Evolutionary conservation across 2,113 vertebrate species (phyloP).

Genomic region (Typhlomys cinereus): DNA sequence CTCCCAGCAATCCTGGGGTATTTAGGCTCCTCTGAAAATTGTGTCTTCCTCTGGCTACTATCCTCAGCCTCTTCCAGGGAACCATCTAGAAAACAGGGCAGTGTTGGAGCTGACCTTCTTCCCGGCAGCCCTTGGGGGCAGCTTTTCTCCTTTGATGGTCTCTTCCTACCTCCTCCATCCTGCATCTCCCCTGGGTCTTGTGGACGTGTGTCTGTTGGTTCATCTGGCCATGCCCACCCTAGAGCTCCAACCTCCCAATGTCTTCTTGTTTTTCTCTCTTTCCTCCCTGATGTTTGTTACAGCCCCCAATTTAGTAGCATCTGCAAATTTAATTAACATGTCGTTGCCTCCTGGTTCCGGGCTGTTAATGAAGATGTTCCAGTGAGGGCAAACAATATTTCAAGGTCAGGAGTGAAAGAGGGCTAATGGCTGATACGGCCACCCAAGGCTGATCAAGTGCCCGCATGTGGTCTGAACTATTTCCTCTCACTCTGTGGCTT

Average conservation of each 20-base stretch:
- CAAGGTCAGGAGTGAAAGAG: slow-evolving; percentile 63
- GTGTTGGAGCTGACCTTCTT: fast-evolving
- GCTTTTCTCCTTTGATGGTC: background rate
- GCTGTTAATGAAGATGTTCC: slow-evolving; percentile 85
- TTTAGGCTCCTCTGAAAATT: background rate
- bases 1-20: background rate
- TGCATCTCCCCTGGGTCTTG: background rate
- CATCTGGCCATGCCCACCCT: background rate
- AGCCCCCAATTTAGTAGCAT: slow-evolving; percentile 84
- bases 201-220: background rate
- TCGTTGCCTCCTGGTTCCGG: slow-evolving; percentile 79
- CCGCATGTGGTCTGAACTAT: background rate
- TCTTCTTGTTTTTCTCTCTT: slow-evolving; percentile 61
- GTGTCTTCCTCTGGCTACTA: background rate
- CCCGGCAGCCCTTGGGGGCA: background rate
- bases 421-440: background rate
- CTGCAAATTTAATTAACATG: slow-evolving; percentile 86
- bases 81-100: background rate
- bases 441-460: background rate
- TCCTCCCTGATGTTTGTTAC: slow-evolving; percentile 80
- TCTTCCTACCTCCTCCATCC: background rate
- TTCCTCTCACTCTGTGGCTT: background rate
- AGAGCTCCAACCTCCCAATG: background rate
- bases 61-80: background rate
- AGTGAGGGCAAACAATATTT: slow-evolving; percentile 42